Base-by-base conservation (phyloP, 35 echinoderm and acorn worm genomes). In the Diadema setosum region DNA sequence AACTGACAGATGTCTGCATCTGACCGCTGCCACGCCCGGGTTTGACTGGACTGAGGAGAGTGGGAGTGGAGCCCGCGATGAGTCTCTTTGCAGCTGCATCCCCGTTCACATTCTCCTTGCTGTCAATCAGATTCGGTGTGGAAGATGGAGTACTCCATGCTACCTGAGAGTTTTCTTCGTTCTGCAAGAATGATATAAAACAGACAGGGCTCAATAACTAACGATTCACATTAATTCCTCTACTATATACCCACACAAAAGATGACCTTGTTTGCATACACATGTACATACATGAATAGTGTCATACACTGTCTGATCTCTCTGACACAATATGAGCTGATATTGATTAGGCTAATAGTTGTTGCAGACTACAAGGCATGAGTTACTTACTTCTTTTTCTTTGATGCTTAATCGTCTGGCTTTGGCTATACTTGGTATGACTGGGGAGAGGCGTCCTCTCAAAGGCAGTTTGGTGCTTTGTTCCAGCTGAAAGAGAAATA, bases 71-170 rank as follows among this genome's bases (percentile, higher is more conserved):
- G 15, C 70, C 69, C 6, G 37, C 70, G 4, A 23, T 44, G 34
- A 16, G 20, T 78, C 73, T 39, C 40, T 78, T 78, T 14, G 35
- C 24, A 17, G 39, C 73, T 25, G 73, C n/a, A 9, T 78, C 73
- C n/a, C 73, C 73, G 37, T n/a, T 31, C 44, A 36, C 9, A 18
- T 36, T 39, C 40, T 78, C 73, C 44, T 78, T 90, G 45, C 23
- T 65, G 23, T 85, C 83, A n/a, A 59, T 86, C 1, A 92, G 83
- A 25, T 92, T 92, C 25, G 90, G 90, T 18, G 90, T 92, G 52
- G 90, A 92, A 33, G 37, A 81, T 5, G 90, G 90, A 33, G 90
- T 81, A 15, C 90, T 65, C 90, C 90, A 92, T 12, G 90, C 90
- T 81, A 45, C 29, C 12, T 86, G 83, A 2, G 83, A 81, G 58